phyloP scores from a whole-genome alignment of 2,888 invertebrate species.

The Tinea trinotella region DNA sequence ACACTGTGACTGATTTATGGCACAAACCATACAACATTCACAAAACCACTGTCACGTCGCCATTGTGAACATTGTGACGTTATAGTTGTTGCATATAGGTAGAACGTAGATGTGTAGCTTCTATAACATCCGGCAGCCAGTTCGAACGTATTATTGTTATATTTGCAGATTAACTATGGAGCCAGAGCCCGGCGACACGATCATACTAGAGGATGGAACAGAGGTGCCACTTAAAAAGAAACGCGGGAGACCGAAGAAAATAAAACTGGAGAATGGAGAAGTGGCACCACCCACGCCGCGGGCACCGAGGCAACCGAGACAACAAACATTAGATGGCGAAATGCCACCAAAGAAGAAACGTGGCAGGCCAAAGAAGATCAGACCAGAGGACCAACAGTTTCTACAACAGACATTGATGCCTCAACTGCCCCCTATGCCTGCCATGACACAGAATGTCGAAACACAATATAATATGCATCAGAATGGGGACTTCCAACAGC shows the following conservation, averaged over 20 bases:
- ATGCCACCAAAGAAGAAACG: slow-evolving; percentile 88
- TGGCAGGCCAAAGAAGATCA: slow-evolving; percentile 89
- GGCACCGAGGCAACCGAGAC: slow-evolving; percentile 60
- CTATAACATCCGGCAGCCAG: background rate
- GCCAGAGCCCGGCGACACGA: slow-evolving; percentile 67
- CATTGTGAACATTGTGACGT: background rate
- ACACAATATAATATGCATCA: slow-evolving; percentile 23
- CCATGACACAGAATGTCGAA: slow-evolving; percentile 16
- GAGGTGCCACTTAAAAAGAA: slow-evolving; percentile 87
- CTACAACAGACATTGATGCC: slow-evolving; percentile 32
- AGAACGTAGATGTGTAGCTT: no score
- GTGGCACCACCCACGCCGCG: slow-evolving; percentile 71
- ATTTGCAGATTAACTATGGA: slow-evolving; percentile 63
- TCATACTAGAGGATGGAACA: slow-evolving; percentile 74
- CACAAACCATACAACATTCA: background rate
- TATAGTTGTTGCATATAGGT: no score
- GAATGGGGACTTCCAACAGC: slow-evolving; percentile 29
- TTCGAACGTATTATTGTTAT: background rate
- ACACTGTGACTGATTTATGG: background rate
- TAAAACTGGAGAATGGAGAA: slow-evolving; percentile 78
- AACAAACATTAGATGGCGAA: slow-evolving; percentile 36
- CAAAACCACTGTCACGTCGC: background rate
- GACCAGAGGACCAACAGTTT: slow-evolving; percentile 75
- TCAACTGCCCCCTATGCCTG: slow-evolving; percentile 26
- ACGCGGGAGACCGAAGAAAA: slow-evolving; percentile 91